Base-by-base conservation (phyloP, 2,797 vertebrate genomes). In the Acipenser ruthenus region DNA sequence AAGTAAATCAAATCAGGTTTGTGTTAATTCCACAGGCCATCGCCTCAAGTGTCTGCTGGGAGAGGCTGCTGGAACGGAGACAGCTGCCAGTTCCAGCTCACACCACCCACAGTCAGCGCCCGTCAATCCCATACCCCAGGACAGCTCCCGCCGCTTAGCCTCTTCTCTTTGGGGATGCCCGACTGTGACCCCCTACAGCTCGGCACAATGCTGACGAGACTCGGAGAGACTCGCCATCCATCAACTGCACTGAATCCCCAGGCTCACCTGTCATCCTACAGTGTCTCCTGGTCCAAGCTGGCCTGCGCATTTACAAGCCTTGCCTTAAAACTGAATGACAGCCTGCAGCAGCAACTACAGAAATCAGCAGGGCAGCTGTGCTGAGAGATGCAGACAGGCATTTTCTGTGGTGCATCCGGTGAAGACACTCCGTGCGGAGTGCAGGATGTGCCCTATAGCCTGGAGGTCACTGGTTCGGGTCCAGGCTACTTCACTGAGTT, bases 351-450 rank as follows among this genome's bases (percentile, higher is more conserved):
- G 4, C 23, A 37, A 37, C 23, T 37, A 37, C 23, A 2, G 23
- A 37, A 37, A 37, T 37, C 23, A 37, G 23, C 23, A 37, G 1
- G 23, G 23, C 23, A 37, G 23, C 23, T 37, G 23, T 37, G 23
- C 23, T 37, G 23, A 37, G 2, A 37, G 2, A 37, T 37, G 23
- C 23, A 37, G 23, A 37, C 23, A 37, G 23, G 23, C 23, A 1
- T 37, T 37, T 37, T 37, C 23, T 37, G 23, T 37, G 23, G 23
- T 37, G 23, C 77, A 76, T 77, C 77, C 77, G 69, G 68, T 64
- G 1, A 62, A 69, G 76, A 48, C 64, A 68, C 70, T 50, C 58
- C 69, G 71, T 66, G 50, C 65, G 67, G 73, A 18, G 15, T 18
- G 15, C 15, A 18, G 15, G 15, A 18, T 18, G 15, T 1, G 15